Conservation (phyloP, 2,113 vertebrate genomes). For the Kryptolebias marmoratus region DNA sequence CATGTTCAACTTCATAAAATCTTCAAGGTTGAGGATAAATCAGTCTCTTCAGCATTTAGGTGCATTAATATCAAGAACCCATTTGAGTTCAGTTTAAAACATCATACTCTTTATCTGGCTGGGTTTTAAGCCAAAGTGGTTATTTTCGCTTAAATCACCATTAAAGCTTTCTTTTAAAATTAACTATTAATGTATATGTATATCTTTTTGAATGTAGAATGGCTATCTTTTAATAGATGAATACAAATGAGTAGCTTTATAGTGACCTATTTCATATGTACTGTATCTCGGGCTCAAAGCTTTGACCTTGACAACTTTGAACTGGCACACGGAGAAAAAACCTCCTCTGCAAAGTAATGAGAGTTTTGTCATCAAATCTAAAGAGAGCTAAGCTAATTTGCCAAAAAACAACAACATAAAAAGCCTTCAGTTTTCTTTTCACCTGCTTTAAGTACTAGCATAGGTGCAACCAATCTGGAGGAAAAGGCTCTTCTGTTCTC, state of each 20-base stretch:
- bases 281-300: too few species aligned
- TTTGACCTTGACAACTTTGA: too few species aligned
- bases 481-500: too few species aligned
- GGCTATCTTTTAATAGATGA: not conserved
- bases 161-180: not conserved
- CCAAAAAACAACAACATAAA: not conserved
- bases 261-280: too few species aligned
- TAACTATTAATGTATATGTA: not conserved
- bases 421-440: constrained; percentile 4
- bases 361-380: constrained; percentile 2
- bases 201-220: not conserved
- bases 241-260: too few species aligned
- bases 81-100: not conserved
- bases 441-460: not conserved
- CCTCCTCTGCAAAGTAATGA: constrained; percentile 1
- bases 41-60: not conserved
- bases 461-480: too few species aligned
- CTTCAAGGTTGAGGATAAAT: not conserved
- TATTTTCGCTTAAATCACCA: constrained; percentile 1
- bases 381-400: constrained; percentile 20
- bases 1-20: not conserved
- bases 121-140: too few species aligned
- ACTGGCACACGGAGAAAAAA: not conserved
- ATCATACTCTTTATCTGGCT: not conserved
- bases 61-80: not conserved